Percentiles rank a stretch among this genome's conserved stretches.
These are phyloP conservation scores for Trichomalopsis sarcophagae DNA, from an alignment of 1,140 invertebrate species.

Conservation along the genomic window DNA sequence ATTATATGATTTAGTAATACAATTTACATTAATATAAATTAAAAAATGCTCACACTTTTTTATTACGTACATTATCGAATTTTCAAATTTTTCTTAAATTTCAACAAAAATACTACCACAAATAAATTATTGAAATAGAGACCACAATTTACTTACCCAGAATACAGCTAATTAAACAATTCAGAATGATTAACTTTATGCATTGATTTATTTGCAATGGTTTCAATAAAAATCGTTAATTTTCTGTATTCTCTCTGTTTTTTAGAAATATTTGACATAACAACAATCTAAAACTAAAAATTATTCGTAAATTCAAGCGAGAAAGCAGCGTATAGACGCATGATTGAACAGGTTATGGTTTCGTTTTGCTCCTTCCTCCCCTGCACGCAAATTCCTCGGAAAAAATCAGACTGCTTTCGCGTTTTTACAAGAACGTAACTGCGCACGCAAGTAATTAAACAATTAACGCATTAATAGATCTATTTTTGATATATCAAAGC, in stretches of 20 bases:
- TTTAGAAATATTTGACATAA: background rate
- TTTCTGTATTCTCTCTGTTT: background rate
- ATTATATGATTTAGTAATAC: background rate
- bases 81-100: too few species aligned
- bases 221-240: background rate
- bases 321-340: background rate
- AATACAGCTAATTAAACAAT: background rate
- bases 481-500: too few species aligned
- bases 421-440: background rate
- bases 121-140: background rate
- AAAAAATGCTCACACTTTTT: background rate
- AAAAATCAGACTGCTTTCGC: background rate
- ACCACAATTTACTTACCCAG: background rate
- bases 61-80: too few species aligned
- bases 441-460: background rate
- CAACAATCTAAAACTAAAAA: constrained; percentile 4
- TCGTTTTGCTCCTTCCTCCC: constrained; percentile 5
- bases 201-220: background rate
- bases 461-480: background rate
- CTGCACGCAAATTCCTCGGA: background rate
- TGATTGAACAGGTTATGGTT: constrained; percentile 34
- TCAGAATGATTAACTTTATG: background rate
- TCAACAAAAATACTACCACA: too few species aligned
- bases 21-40: background rate
- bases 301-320: background rate